Base-by-base conservation (phyloP, 2,113 vertebrate species). In the Crotalus tigris region DNA sequence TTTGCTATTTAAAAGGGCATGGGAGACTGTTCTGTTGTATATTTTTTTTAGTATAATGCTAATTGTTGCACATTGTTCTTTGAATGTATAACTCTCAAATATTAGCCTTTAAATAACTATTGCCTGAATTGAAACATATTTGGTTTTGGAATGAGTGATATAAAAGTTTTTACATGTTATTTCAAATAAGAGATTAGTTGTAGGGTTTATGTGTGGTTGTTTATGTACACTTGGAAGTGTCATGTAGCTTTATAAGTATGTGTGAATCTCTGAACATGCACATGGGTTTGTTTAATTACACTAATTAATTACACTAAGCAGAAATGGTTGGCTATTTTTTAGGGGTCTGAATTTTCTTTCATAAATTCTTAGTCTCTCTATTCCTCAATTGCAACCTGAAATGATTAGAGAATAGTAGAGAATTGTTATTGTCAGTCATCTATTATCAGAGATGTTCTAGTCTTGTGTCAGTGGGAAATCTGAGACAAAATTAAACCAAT, bases 21-120 rank as follows among this genome's bases (percentile, higher is more conserved):
- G 26, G 33, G 13, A 93, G 17, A 51, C 5, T 55, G 5, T 12
- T 59, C 10, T 10, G 57, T 3, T 90, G 33, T 7, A 44, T 93
- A n/a, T 44, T 85, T 33, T 91, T 94, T 95, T 46, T 90, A 15
- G n/a, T 95, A 92, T 58, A 94, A 94, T 23, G 89, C 64, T 92
- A 81, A n/a, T 3, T 10, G 5, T 92, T 95, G 92, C 69, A 39
- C 55, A 39, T 33, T 69, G 54, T 0, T 19, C 0, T 94, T 64
- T 93, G 6, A 89, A 95, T 64, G 19, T 55, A 81, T 24, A 90
- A 90, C 4, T 5, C 88, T 12, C 44, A 58, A 69, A 92, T 64
- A 54, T 88, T 33, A 39, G 93, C 33, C 90, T 59, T 91, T 86
- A 92, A 26, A 87, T 4, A 59, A 57, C 33, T 81, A 0, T 4